These are phyloP conservation scores for Vandiemenella viatica DNA, from an alignment of 2,888 invertebrate species.

Conservation along the genomic window DNA sequence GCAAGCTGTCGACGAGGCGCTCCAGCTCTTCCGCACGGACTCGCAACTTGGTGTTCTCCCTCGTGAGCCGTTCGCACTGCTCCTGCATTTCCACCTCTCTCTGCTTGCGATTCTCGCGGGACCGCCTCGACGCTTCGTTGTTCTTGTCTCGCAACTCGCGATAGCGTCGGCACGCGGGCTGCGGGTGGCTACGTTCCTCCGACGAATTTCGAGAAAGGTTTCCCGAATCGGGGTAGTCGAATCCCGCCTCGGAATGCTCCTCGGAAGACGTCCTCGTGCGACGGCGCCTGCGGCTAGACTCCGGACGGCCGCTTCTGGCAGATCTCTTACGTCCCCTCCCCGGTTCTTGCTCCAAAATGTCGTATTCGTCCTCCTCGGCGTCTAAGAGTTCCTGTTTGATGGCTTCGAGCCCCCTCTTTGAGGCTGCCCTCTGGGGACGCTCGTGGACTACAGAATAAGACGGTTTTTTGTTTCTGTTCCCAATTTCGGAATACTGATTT, in stretches of 20 bases:
- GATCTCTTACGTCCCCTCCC: constrained; percentile 60
- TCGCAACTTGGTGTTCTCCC: constrained; percentile 45
- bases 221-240: background rate
- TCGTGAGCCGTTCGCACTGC: constrained; percentile 39
- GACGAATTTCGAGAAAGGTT: too few relatives aligned
- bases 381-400: background rate
- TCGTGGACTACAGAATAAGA: background rate
- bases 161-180: constrained; percentile 35
- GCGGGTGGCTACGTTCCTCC: too few relatives aligned
- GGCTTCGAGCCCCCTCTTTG: background rate
- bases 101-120: constrained; percentile 52
- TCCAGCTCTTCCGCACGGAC: constrained; percentile 51
- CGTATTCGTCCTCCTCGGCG: constrained; percentile 33
- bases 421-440: background rate
- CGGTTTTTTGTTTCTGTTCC: too few relatives aligned
- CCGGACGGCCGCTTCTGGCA: constrained; percentile 58
- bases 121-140: constrained; percentile 62
- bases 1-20: constrained; percentile 46
- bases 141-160: constrained; percentile 58
- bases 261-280: background rate
- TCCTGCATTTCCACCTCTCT: constrained; percentile 40
- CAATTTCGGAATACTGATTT: too few relatives aligned
- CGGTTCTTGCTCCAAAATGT: constrained; percentile 58
- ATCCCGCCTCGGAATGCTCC: background rate
- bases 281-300: too few relatives aligned